Conservation (phyloP, 2,888 invertebrate genomes). For the Acronicta psi region DNA sequence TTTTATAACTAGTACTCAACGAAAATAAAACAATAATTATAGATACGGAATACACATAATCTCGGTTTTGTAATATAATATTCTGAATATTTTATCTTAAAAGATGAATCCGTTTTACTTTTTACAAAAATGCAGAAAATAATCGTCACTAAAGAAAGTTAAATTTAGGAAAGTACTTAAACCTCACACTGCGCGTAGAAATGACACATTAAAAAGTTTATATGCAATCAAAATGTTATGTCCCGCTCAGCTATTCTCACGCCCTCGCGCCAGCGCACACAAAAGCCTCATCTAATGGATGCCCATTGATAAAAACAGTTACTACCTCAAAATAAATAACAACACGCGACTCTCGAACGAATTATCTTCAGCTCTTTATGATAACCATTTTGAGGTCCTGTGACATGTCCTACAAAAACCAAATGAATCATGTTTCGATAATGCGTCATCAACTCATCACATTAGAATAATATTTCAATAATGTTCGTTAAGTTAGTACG, state of each 20-base stretch:
- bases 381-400: conserved; percentile 58
- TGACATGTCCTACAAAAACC: conserved; percentile 50
- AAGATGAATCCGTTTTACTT: not conserved
- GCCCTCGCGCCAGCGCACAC: conserved; percentile 64
- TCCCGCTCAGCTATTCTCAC: conserved; percentile 62
- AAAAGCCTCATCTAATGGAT: conserved; percentile 69
- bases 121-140: not conserved
- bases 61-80: not conserved
- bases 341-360: conserved; percentile 61
- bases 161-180: conserved; percentile 22
- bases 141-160: conserved; percentile 9
- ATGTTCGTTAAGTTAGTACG: conserved; percentile 43
- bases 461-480: conserved; percentile 55
- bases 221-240: conserved; percentile 66
- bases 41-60: not conserved
- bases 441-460: conserved; percentile 57
- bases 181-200: conserved; percentile 30
- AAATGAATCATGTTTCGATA: conserved; percentile 54
- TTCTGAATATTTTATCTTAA: not conserved
- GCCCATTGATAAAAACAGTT: conserved; percentile 75
- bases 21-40: not conserved
- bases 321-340: conserved; percentile 76
- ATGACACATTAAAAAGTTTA: conserved; percentile 56
- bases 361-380: conserved; percentile 67
- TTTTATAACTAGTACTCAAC: conserved; percentile 3